Evolutionary conservation across 2,797 vertebrate species (phyloP), one percentile per base, ranked within the genome.

Genomic region (Danio aesculapii): DNA sequence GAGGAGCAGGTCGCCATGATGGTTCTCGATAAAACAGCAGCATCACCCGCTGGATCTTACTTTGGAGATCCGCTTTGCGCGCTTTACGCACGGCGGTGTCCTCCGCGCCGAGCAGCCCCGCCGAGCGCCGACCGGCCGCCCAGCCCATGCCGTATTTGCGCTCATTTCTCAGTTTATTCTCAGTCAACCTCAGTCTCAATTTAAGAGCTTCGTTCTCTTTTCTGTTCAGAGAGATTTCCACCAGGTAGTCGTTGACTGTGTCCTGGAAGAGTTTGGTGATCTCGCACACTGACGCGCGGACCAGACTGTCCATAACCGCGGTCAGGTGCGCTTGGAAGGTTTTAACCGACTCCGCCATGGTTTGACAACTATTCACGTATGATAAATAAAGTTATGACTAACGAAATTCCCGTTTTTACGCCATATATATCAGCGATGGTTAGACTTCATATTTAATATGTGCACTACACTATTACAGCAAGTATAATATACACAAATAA

Each of bases 211-310:
- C 94, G 88, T 93, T 95, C 86, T 95, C 94, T 83, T 94, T 94
- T 84, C 92, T 90, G 91, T 94, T 95, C 59, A 95, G 91, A 11
- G 94, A 92, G 77, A 95, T 90, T 87, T 95, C 94, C 92, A 94
- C 93, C 89, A 95, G 87, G 86, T 94, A 95, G 88, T 93, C 92
- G 90, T 91, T 94, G 46, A 95, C 93, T 1, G 94, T 94, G 82
- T 95, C 94, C 91, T 95, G 92, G 86, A 95, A 95, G 81, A 95
- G 94, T 86, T 95, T 95, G 87, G 90, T 92, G 85, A 95, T 94
- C 89, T 95, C 94, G 8, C 94, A 95, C 46, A 95, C 94, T 1
- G 94, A 95, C 10, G 94, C 94, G 19, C 94, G 92, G 80, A 95
- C 93, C 84, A 95, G 86, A 57, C 93, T 94, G 88, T 95, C 94